These are phyloP conservation scores for Pteronura brasiliensis DNA, from an alignment of 2,113 vertebrate species.

Conservation along the genomic window DNA sequence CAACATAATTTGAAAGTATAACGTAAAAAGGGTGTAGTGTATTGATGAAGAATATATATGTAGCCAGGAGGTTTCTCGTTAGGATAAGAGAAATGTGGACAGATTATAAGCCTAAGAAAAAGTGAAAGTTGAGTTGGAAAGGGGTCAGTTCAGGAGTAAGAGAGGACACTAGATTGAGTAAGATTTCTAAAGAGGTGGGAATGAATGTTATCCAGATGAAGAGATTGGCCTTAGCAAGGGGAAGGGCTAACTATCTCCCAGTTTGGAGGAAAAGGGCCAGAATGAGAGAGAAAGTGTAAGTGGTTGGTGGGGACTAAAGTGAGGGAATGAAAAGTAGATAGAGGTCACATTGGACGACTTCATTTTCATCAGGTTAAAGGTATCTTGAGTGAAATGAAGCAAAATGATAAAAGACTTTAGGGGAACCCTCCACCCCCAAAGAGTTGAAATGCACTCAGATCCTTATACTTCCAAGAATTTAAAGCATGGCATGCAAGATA, in stretches of 20 bases:
- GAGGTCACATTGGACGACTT: background rate
- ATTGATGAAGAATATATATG: background rate
- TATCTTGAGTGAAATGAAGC: background rate
- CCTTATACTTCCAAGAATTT: background rate
- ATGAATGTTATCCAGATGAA: background rate
- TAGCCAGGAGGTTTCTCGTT: background rate
- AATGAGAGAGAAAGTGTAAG: background rate
- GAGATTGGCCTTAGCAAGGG: background rate
- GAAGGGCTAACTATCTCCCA: rapidly evolving
- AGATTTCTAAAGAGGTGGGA: background rate
- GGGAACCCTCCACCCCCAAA: background rate
- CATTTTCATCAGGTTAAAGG: background rate
- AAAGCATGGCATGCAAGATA: background rate
- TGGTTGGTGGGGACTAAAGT: background rate
- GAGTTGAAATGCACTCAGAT: background rate
- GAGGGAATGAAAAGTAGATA: background rate
- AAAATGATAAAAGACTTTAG: background rate
- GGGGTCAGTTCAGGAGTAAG: background rate
- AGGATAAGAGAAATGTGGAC: background rate
- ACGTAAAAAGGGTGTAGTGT: rapidly evolving
- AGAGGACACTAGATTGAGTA: background rate
- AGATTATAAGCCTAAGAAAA: background rate
- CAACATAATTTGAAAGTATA: background rate
- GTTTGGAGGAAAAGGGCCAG: background rate
- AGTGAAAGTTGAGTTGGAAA: background rate